Evolutionary conservation across 2,113 vertebrate genomes (phyloP), one percentile per base, ranked within the genome.

Genomic region (Bufo bufo): DNA sequence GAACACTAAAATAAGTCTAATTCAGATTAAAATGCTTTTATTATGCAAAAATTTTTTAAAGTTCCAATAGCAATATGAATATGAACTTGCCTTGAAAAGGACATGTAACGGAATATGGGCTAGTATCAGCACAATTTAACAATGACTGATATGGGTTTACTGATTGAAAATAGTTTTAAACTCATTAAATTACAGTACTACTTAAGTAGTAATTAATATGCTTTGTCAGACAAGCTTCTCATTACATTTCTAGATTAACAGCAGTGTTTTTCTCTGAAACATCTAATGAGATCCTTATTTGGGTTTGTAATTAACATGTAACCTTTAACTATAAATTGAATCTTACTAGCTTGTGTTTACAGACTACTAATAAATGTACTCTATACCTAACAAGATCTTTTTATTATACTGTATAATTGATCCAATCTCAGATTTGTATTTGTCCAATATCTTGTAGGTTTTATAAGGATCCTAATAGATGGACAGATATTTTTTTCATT

Each of bases 121-220:
- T 54, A 65, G 72, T 45, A 56, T 85, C 56, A n/a, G 14, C 56
- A 19, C 52, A 43, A 72, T 56, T 82, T 72, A 81, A 45, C 59
- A 50, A 58, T 71, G 33, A 80, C 77, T 85, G 61, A 47, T 71
- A 69, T 72, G 49, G 74, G n/a, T 20, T 82, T 82, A 56, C 52
- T 82, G 77, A 87, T 87, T 87, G 78, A 71, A 82, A 87, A 74
- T 72, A 72, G 52, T 66, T 81, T 63, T 81, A 72, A 87, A 61
- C 86, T 72, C 79, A 59, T 88, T 88, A 82, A 75, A 88, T 88
- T 88, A 82, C 63, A 88, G 43, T 75, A 49, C 43, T 58, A 43
- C 69, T 83, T 82, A 88, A 75, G 80, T 83, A 77, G 79, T 88
- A 88, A 88, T 88, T 88, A 82, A 88, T 88, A 88, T 75, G 50